Conservation (phyloP, 2,797 vertebrate genomes). For the Vireo griseus region DNA sequence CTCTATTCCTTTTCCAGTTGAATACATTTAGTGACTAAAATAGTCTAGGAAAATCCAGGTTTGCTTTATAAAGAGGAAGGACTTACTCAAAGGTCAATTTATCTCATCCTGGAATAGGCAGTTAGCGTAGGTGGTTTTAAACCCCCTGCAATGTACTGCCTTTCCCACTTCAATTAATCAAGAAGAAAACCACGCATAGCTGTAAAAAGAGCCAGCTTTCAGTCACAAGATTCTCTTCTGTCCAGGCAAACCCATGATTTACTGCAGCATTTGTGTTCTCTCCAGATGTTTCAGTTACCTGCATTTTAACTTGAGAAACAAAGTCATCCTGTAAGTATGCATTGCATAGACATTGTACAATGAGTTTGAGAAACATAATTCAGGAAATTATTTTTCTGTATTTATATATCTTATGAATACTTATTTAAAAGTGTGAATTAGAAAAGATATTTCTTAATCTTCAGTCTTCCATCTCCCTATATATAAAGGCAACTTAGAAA, state of each 20-base stretch:
- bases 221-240: not conserved
- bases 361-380: not conserved
- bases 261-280: not conserved
- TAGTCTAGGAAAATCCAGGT: not conserved
- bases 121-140: not conserved
- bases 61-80: not conserved
- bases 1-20: not conserved
- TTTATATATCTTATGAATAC: not conserved
- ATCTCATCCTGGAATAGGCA: not conserved
- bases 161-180: not conserved
- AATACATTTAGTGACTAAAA: not conserved
- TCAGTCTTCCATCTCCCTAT: not conserved
- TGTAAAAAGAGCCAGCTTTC: not conserved
- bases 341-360: rapidly evolving
- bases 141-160: not conserved
- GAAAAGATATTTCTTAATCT: not conserved
- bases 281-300: not conserved
- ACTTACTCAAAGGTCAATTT: not conserved
- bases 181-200: not conserved
- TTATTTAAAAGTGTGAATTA: not conserved
- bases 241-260: not conserved
- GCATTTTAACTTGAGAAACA: not conserved
- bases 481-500: not conserved
- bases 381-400: not conserved
- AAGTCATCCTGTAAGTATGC: not conserved